Conservation (phyloP, 2,888 invertebrate species). For the Eudasyphora cyanicolor region DNA sequence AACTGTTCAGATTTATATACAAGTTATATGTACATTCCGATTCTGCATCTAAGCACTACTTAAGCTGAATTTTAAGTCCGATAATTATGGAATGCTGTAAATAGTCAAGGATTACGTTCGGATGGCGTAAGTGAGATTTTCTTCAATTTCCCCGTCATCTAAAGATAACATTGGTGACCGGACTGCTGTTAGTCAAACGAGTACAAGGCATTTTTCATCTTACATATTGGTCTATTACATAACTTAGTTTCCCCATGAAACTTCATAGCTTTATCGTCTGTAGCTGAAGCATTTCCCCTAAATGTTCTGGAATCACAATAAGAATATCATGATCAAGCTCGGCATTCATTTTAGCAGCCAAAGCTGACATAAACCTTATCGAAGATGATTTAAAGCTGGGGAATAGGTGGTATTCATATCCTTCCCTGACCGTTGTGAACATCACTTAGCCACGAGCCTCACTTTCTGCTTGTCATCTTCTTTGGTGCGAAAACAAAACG, state of each 20-base stretch:
- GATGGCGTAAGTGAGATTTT: constrained; percentile 48
- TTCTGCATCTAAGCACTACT: too few species aligned
- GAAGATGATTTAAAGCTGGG: constrained; percentile 40
- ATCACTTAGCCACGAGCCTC: constrained; percentile 44
- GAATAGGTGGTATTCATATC: constrained; percentile 41
- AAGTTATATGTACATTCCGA: too few species aligned
- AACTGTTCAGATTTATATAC: too few species aligned
- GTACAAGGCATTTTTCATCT: constrained; percentile 55
- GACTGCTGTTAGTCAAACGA: constrained; percentile 55
- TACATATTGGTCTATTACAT: constrained; percentile 40
- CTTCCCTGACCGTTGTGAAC: constrained; percentile 48
- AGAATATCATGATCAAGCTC: constrained; percentile 38
- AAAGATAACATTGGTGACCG: constrained; percentile 51
- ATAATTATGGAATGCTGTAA: too few species aligned
- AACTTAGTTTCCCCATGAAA: constrained; percentile 38
- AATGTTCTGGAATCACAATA: constrained; percentile 46
- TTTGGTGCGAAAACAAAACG: constrained; percentile 50
- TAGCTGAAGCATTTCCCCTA: constrained; percentile 6
- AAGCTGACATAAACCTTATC: constrained; percentile 39
- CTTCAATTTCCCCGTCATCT: constrained; percentile 41
- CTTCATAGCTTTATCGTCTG: background rate
- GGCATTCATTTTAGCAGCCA: constrained; percentile 54
- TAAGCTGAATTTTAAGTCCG: too few species aligned
- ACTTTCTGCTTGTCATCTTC: constrained; percentile 39
- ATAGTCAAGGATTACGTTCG: constrained; percentile 58